phyloP scores from a whole-genome alignment of 2,888 invertebrate genomes.

The Melikaiella ostensackeni region DNA sequence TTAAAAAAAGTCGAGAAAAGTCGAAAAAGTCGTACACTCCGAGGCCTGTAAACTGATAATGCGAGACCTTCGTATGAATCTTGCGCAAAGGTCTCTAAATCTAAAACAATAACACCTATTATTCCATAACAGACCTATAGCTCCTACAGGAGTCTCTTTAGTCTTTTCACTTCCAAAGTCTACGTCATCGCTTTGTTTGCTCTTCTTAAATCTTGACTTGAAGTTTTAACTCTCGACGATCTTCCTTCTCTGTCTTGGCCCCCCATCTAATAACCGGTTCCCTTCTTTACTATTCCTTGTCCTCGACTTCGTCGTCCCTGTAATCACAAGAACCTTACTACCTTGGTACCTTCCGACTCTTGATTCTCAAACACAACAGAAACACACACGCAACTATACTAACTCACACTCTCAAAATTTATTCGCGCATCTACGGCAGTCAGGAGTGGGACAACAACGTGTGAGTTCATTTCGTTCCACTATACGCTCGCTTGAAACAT shows the following conservation, averaged over 20 bases:
- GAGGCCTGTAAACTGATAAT: neutral
- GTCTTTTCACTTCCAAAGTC: slow-evolving; percentile 44
- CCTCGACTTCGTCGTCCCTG: slow-evolving; percentile 28
- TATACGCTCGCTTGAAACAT: slow-evolving; percentile 45
- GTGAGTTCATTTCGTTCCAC: neutral
- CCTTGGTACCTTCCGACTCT: neutral
- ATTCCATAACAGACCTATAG: neutral
- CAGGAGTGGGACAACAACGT: slow-evolving; percentile 37
- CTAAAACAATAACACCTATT: neutral
- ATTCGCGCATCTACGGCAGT: slow-evolving; percentile 36
- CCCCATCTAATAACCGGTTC: slow-evolving; percentile 41
- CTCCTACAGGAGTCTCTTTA: neutral
- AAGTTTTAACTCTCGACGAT: slow-evolving; percentile 24
- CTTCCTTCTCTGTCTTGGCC: slow-evolving; percentile 1
- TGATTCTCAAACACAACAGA: neutral
- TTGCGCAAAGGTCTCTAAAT: neutral
- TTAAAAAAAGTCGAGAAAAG: too few species aligned
- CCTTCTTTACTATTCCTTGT: slow-evolving; percentile 33
- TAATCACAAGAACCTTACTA: slow-evolving; percentile 34
- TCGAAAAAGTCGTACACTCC: too few species aligned
- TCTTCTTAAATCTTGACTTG: slow-evolving; percentile 35
- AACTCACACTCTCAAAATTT: slow-evolving; percentile 34
- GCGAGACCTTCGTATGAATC: neutral
- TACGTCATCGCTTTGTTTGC: slow-evolving; percentile 71
- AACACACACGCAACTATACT: neutral